These are phyloP conservation scores for Bombus terrestris DNA, from an alignment of 1,140 invertebrate genomes.

Conservation along the genomic window DNA sequence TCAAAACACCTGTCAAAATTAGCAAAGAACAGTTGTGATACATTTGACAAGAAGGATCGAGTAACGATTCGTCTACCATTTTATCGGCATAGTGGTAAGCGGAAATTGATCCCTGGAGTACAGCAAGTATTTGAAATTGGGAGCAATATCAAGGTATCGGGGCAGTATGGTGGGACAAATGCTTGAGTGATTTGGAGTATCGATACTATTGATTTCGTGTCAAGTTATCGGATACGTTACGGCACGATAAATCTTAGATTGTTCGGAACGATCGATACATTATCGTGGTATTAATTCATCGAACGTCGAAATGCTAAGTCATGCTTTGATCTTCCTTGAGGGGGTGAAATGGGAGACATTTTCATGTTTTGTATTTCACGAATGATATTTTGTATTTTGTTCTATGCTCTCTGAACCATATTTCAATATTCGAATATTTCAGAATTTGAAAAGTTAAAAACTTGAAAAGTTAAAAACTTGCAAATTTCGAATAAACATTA, in stretches of 20 bases:
- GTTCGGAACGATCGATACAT: neutral
- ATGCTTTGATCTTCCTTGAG: no score
- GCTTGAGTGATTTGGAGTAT: neutral
- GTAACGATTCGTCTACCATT: neutral
- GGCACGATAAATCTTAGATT: constrained; percentile 4
- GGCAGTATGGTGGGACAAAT: neutral
- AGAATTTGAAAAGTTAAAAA: neutral
- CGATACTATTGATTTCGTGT: constrained; percentile 2
- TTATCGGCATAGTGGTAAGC: neutral
- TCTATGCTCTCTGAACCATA: no score
- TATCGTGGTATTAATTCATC: neutral
- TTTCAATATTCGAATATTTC: neutral
- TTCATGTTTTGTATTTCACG: no score
- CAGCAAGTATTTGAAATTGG: neutral
- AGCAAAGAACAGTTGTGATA: neutral
- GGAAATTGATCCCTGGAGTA: neutral
- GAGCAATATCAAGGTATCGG: neutral
- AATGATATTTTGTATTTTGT: no score
- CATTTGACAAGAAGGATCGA: neutral
- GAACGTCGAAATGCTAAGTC: neutral
- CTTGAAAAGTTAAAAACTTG: neutral
- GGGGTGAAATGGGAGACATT: no score
- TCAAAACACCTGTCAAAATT: neutral
- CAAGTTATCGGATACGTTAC: neutral
- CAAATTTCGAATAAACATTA: neutral